Evolutionary conservation across 2,888 invertebrate species (phyloP), one percentile per base, ranked within the genome.

Genomic region (Dynastes hyllus): DNA sequence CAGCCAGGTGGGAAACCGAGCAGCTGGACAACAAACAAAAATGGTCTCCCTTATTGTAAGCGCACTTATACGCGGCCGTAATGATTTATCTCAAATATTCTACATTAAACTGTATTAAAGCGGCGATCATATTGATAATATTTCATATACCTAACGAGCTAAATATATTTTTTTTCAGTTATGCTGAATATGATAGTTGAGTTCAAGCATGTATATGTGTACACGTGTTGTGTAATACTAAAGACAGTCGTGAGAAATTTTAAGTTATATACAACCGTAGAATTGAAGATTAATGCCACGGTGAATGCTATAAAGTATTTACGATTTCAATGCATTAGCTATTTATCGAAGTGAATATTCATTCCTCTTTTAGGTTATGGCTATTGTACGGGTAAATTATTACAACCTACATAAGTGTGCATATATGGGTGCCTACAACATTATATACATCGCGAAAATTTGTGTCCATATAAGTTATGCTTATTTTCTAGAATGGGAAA

Each of bases 11-110:
- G 58, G 58, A 73, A 73, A 40, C 16, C 22, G 61, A 27, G 45
- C 61, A 75, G 61, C 73, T 75, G 73, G 40, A 40, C 27, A 40
- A 75, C 27, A 40, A 45, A 63, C 55, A 55, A 71, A 40, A 69
- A 58, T 16, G 13, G 50, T 69, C 16, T 45, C 67, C 2, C 50
- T 51, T 29, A 69, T 51, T 50, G 11, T 51, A 51, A 51, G 27
- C 69, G 29, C 6, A 11, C 27, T 69, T 51, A 45, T 9, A 40
- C 16, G 6, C 16, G 11, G 27, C 58, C 16, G 61, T 50, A 45
- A 61, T 45, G 45, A 75, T 75, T 61, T 75, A 75, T 61, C 8
- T 40, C 29, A 61, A 11, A 75, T 40, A 75, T 61, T 75, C 27
- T 73, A 40, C 53, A 73, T 73, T 22, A 22, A 73, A 27, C 32